Evolutionary conservation across 2,113 vertebrate species (phyloP).

Genomic region (Okapia johnstoni): DNA sequence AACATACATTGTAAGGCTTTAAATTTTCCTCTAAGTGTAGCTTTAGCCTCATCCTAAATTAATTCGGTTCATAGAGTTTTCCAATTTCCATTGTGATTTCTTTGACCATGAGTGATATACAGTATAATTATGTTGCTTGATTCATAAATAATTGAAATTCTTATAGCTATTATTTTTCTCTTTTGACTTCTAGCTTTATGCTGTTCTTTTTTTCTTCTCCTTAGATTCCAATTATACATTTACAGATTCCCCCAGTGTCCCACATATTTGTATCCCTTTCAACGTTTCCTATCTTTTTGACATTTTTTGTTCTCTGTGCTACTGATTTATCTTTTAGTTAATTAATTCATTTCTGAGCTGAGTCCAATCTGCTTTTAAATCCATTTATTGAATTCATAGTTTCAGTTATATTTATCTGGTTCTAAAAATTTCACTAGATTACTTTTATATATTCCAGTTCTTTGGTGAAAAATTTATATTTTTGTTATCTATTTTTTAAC

Average conservation of each 20-base stretch:
- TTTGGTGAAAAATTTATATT: not conserved
- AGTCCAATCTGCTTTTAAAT: not conserved
- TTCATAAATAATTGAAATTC: not conserved
- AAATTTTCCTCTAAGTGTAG: not conserved
- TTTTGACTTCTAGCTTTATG: not conserved
- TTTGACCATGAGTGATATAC: not conserved
- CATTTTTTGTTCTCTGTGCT: not conserved
- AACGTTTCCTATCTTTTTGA: not conserved
- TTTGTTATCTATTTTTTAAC: not conserved
- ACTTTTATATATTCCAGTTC: not conserved
- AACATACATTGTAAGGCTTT: not conserved
- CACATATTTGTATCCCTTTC: not conserved
- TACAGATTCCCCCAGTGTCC: not conserved
- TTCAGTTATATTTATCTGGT: constrained; percentile 11
- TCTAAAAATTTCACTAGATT: not conserved
- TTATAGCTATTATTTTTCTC: not conserved
- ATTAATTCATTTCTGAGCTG: not conserved
- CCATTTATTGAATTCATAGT: not conserved
- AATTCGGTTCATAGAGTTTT: not conserved
- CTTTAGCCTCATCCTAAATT: not conserved
- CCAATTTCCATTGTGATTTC: not conserved
- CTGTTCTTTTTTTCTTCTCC: not conserved
- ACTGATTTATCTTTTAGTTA: not conserved
- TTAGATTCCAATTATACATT: not conserved
- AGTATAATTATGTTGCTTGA: not conserved